Evolutionary conservation across 2,888 invertebrate genomes (phyloP), one percentile per base, ranked within the genome.

Genomic region (Phlogophora meticulosa): DNA sequence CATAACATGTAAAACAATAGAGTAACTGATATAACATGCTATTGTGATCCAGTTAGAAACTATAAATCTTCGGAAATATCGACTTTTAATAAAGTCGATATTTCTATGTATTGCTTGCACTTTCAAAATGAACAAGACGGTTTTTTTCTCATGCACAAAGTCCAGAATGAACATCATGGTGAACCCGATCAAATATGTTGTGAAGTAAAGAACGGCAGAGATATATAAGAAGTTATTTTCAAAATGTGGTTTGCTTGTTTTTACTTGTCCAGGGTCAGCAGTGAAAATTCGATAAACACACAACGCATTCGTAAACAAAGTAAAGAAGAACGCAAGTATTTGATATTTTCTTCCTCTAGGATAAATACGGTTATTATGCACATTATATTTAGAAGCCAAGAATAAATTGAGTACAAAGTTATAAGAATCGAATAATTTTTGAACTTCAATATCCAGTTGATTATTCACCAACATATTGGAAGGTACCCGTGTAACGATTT

Each of bases 11-110:
- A 38, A 15, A 11, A 53, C 28, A 4, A 58, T n/a, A 34, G 40
- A 0, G 36, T 2, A 2, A 17, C n/a, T n/a, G n/a, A 22, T 9
- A 68, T 43, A 7, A 13, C 13, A 5, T 17, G 17, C 4, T 1
- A 34, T 11, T 13, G n/a, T 43, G 11, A 69, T 53, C 61, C 70
- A 62, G 17, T 71, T 71, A 28, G 28, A 38, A 36, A n/a, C n/a
- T 20, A 5, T 11, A 20, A 11, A 51, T 9, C n/a, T n/a, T n/a
- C n/a, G n/a, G n/a, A n/a, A n/a, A n/a, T n/a, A n/a, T n/a, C n/a
- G n/a, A 34, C 1, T 17, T 2, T 55, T 34, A 22, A 22, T 48
- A 9, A 53, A 40, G 11, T 53, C 9, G 4, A 53, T 40, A 36
- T 17, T 38, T 9, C 22, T 57, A 10, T 61, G 11, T 22, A 61